A percentile compares a stretch with the other conserved stretches of the same genome.
phyloP scores from a whole-genome alignment of 2,888 invertebrate species.

The Agriopis marginaria region DNA sequence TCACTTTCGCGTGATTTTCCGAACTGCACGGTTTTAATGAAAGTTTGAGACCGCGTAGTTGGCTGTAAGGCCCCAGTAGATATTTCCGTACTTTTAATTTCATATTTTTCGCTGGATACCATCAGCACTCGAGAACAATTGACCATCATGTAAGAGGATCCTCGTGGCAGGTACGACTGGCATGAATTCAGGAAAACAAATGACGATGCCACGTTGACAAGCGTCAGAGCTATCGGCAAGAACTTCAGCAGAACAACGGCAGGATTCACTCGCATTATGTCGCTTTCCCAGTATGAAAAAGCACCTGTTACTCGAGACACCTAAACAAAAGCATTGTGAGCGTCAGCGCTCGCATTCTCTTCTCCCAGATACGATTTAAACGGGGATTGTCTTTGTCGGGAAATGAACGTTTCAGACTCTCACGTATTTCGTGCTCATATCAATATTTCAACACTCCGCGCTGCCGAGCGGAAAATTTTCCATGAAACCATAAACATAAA shows the following conservation, averaged over 20 bases:
- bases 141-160: slow-evolving; percentile 54
- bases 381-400: slow-evolving; percentile 27
- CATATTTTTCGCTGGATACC: slow-evolving; percentile 49
- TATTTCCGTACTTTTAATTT: slow-evolving; percentile 59
- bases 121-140: slow-evolving; percentile 66
- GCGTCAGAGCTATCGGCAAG: slow-evolving; percentile 69
- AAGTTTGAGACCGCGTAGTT: too few species aligned
- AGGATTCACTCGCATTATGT: slow-evolving; percentile 75
- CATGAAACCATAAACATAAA: slow-evolving; percentile 45
- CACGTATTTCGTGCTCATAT: slow-evolving; percentile 26
- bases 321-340: slow-evolving; percentile 55
- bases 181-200: slow-evolving; percentile 71
- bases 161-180: slow-evolving; percentile 48
- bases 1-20: too few species aligned
- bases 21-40: too few species aligned
- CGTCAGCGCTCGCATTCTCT: slow-evolving; percentile 32
- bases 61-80: background rate
- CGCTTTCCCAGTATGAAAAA: slow-evolving; percentile 73
- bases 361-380: slow-evolving; percentile 27
- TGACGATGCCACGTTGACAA: slow-evolving; percentile 73
- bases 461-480: slow-evolving; percentile 32
- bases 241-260: slow-evolving; percentile 73
- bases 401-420: slow-evolving; percentile 9
- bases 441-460: slow-evolving; percentile 37
- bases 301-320: slow-evolving; percentile 73